A percentile compares a stretch with the other conserved stretches of the same genome.
Evolutionary conservation across 2,113 vertebrate genomes (phyloP).

Genomic region (Spea multiplicata): DNA sequence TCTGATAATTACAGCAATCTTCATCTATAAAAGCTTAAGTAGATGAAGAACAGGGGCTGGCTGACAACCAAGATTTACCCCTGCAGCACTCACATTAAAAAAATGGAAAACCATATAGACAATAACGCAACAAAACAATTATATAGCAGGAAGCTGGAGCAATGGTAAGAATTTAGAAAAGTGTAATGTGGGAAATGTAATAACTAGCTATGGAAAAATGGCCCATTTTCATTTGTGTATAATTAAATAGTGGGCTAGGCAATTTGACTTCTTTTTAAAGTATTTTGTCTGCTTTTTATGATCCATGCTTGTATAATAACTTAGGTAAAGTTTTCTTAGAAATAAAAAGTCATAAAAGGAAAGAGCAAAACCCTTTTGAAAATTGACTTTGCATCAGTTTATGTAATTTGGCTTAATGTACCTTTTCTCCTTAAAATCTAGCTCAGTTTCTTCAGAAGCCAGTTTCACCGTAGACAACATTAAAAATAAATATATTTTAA

Average conservation of each 20-base stretch:
- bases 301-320: conserved; percentile 77
- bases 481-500: too few species aligned
- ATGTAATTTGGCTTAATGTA: too few species aligned
- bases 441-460: too few species aligned
- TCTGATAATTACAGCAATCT: conserved; percentile 99
- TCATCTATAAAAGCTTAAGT: conserved; percentile 90
- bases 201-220: conserved; percentile 85
- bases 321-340: conserved; percentile 82
- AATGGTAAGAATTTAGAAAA: conserved; percentile 82
- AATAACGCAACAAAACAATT: conserved; percentile 80
- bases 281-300: conserved; percentile 72
- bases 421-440: too few species aligned
- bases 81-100: conserved; percentile 90
- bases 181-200: conserved; percentile 81
- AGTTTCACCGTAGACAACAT: too few species aligned
- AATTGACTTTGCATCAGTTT: too few species aligned
- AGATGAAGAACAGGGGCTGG: conserved; percentile 83
- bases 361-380: too few species aligned
- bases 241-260: conserved; percentile 84
- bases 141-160: conserved; percentile 84
- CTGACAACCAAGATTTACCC: conserved; percentile 84
- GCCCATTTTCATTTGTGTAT: conserved; percentile 83
- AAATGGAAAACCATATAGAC: conserved; percentile 61
- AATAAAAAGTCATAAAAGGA: conserved; percentile 57
- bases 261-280: conserved; percentile 86